phyloP scores from a whole-genome alignment of 2,797 vertebrate species.

The Pangasius krempfi region DNA sequence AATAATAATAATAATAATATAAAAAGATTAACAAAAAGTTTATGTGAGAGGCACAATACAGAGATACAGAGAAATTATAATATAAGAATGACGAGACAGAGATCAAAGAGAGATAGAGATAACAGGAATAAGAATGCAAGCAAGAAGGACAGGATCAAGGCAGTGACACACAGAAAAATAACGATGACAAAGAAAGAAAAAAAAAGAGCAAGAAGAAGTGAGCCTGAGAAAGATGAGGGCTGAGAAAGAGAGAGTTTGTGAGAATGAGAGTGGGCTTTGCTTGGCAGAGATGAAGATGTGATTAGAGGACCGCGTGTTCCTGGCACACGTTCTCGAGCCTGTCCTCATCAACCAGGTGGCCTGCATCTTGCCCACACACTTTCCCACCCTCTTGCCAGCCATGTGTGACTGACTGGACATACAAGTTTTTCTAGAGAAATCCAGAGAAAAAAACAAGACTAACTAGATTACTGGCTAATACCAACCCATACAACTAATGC shows the following conservation, averaged over 20 bases:
- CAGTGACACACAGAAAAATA: slow-evolving; percentile 52
- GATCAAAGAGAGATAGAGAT: background rate
- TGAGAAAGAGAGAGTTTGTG: slow-evolving; percentile 14
- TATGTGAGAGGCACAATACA: background rate
- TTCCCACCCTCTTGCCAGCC: slow-evolving; percentile 36
- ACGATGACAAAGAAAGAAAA: background rate
- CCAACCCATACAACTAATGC: background rate
- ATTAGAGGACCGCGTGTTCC: slow-evolving; percentile 71
- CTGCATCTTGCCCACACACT: slow-evolving; percentile 44
- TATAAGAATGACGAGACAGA: background rate
- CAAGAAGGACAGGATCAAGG: background rate
- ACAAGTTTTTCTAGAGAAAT: slow-evolving; percentile 47
- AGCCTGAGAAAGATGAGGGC: background rate
- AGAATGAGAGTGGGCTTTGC: slow-evolving; percentile 44
- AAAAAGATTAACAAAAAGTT: background rate
- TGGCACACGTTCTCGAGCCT: slow-evolving; percentile 63
- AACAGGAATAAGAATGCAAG: background rate
- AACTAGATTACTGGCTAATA: background rate
- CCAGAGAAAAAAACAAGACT: slow-evolving; percentile 51
- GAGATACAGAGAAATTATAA: background rate
- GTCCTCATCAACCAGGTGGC: slow-evolving; percentile 73
- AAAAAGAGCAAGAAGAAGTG: slow-evolving; percentile 52
- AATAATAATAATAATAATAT: background rate
- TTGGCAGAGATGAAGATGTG: slow-evolving; percentile 39
- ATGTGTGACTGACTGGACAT: slow-evolving; percentile 43